Evolutionary conservation across 2,888 invertebrate species (phyloP).

Genomic region (Artemia sp.): DNA sequence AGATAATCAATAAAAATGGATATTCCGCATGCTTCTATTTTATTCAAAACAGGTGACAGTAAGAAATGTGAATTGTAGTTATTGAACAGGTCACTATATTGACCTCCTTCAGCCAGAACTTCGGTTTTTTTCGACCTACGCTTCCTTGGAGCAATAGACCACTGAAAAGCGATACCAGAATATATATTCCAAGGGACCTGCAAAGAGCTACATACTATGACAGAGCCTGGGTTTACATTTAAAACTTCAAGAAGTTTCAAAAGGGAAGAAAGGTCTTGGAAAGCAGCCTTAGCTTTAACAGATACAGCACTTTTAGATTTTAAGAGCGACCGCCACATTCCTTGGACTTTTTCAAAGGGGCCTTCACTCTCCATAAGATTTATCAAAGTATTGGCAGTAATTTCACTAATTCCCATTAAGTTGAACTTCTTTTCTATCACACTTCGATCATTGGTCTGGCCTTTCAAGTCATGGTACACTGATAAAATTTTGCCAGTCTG

Average conservation of each 20-base stretch:
- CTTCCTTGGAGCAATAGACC: constrained; percentile 42
- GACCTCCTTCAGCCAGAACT: constrained; percentile 70
- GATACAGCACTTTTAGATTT: constrained; percentile 14
- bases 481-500: constrained; percentile 2
- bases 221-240: constrained; percentile 37
- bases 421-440: neutral
- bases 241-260: neutral
- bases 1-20: constrained; percentile 16
- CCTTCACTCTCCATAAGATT: constrained; percentile 8
- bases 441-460: constrained; percentile 10
- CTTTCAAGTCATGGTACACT: neutral
- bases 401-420: neutral
- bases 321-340: constrained; percentile 17
- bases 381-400: constrained; percentile 1
- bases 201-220: constrained; percentile 43
- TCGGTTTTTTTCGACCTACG: constrained; percentile 39
- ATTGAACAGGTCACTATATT: constrained; percentile 65
- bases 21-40: neutral
- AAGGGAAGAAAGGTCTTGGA: neutral
- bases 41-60: neutral
- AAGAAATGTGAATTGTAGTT: constrained; percentile 43
- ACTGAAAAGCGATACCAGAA: constrained; percentile 50
- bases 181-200: constrained; percentile 45
- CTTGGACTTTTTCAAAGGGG: neutral
- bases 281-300: constrained; percentile 15